Base-by-base conservation (phyloP, 1,140 invertebrate species). In the Formica exsecta region DNA sequence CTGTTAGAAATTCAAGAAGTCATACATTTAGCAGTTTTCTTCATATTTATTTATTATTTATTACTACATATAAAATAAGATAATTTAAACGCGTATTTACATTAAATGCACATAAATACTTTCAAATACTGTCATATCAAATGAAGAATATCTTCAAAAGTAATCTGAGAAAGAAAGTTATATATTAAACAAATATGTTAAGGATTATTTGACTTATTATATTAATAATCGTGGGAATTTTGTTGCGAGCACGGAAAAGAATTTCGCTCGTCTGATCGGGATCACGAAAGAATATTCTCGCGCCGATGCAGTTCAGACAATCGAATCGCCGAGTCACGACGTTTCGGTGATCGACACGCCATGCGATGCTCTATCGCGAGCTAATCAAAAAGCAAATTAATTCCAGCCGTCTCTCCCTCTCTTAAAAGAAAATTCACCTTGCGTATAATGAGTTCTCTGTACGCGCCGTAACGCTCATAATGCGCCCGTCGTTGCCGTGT, bases 311-410 rank as follows among this genome's bases (percentile, higher is more conserved):
- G 64, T 3, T 16, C 16, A 51, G 11, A 80, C 77, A 80, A 80
- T 80, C 65, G 65, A 70, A 80, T 41, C 77, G 77, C 77, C 48
- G 19, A 70, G 77, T 80, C 77, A 80, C 64, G 77, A 57, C 48
- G 64, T 80, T 80, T 80, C 77, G 77, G 32, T 70, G 77, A 70
- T 80, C 76, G 76, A 79, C 76, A 44, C 76, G 19, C 29, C 62
- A 66, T 68, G 36, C 64, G 76, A 32, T 51, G 22, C 65, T 70
- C 51, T 70, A 80, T 80, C 64, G 77, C 65, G 65, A 59, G 64
- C 65, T 80, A 57, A 80, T 80, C 70, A 70, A 80, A 80, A 80
- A 70, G 65, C 77, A 70, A 80, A 80, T 80, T 80, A 80, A 80
- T 80, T 80, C 36, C 77, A 80, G 64, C 48, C 65, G 48, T 51